Conservation (phyloP, 1,140 invertebrate species). For the Ectropis grisescens region DNA sequence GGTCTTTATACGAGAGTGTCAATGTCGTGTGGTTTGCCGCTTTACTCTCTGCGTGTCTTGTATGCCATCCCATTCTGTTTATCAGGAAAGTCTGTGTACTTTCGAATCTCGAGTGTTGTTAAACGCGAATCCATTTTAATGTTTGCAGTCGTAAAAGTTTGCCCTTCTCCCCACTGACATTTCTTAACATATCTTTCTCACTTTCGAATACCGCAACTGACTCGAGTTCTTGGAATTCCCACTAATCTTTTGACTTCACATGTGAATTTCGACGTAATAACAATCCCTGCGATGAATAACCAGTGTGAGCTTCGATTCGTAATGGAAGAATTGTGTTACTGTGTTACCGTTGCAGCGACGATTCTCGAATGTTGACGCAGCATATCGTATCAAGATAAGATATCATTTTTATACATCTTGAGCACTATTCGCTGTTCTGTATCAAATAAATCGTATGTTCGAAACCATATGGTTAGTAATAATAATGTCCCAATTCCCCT, state of each 20-base stretch:
- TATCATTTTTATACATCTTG: conserved; percentile 3
- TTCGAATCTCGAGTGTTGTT: no score
- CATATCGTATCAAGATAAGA: conserved; percentile 14
- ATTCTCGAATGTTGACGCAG: conserved; percentile 5
- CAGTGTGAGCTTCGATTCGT: conserved; percentile 10
- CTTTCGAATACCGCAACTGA: background rate
- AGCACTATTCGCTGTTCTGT: background rate
- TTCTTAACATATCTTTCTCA: conserved; percentile 1
- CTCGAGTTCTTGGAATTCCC: background rate
- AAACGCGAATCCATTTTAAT: no score
- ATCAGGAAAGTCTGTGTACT: no score
- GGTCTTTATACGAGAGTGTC: conserved; percentile 72
- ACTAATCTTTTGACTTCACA: conserved; percentile 7
- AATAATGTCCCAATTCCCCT: conserved; percentile 54
- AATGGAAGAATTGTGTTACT: conserved; percentile 1
- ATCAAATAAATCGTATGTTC: background rate
- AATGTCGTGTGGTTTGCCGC: conserved; percentile 58
- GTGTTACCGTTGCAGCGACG: conserved; percentile 1
- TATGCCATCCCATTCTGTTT: no score
- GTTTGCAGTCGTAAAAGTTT: background rate
- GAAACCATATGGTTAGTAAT: conserved; percentile 11
- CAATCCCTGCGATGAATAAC: conserved; percentile 10
- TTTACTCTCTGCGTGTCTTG: conserved; percentile 40
- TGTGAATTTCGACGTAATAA: conserved; percentile 7
- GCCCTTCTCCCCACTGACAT: conserved; percentile 4